Base-by-base conservation (phyloP, 2,888 invertebrate genomes). In the Helleia helle region DNA sequence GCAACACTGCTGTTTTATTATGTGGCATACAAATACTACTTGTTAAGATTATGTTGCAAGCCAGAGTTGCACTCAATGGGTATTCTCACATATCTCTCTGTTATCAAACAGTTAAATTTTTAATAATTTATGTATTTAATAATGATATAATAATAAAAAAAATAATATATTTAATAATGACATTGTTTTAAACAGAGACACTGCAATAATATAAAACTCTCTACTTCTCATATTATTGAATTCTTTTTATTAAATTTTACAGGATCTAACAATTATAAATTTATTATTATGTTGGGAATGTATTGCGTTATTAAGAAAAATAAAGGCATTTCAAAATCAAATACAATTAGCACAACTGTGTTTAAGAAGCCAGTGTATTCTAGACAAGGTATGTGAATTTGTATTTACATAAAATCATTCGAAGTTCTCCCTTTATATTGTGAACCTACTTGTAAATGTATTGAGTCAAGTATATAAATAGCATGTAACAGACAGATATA, bases 201-300 rank as follows among this genome's bases (percentile, higher is more conserved):
- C 22, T 22, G 1, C 8, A 2, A 4, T 1, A 2, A 22, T 2
- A 8, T 2, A 4, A 7, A 6, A n/a, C n/a, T n/a, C n/a, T n/a
- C n/a, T 14, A 25, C 14, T 1, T 12, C 13, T n/a, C 4, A 5
- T 11, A 12, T 8, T 3, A 14, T 7, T 12, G 4, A 29, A 18
- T 1, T n/a, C 2, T 8, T 22, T 3, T 2, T 22, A 1, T 1
- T 31, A 14, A 14, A 9, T 13, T 8, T 44, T 47, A 6, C 48
- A 54, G 52, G 43, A 37, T 2, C 24, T 42, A n/a, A 43, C 44
- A 11, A 46, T 41, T 34, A n/a, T 43, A 1, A 40, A 40, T 13
- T 42, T 59, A 13, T 29, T 41, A 2, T 27, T 62, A 6, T 62
- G 62, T 39, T 62, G 62, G 62, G 62, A 62, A 31, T 62, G 62